Evolutionary conservation across 53 echinoderm and acorn worm genomes (phyloP).

Genomic region (Mesocentrotus franciscanus): DNA sequence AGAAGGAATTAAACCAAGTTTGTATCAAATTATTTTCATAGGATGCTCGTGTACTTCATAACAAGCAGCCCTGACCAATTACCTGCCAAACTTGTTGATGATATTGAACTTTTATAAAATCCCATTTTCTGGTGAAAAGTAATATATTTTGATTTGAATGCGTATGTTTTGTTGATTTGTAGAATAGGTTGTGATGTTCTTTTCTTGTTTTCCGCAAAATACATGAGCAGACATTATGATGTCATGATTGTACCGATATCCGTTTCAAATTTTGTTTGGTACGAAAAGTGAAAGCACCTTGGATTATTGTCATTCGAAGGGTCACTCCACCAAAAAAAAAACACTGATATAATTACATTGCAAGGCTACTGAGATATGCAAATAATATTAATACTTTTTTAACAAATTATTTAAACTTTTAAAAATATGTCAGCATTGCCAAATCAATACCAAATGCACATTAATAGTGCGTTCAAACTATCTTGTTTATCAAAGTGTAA

Average conservation of each 20-base stretch:
- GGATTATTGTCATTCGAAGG: neutral
- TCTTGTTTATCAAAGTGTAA: too few relatives aligned
- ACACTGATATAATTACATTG: neutral
- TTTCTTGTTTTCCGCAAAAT: neutral
- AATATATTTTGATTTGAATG: conserved; percentile 26
- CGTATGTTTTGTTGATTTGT: neutral
- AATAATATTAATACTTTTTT: too few relatives aligned
- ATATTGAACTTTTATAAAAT: neutral
- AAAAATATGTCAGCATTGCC: too few relatives aligned
- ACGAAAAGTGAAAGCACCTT: conserved; percentile 2
- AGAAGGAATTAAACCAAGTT: neutral
- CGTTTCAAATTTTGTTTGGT: conserved; percentile 3
- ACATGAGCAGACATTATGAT: neutral
- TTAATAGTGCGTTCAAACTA: too few relatives aligned
- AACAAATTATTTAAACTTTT: too few relatives aligned
- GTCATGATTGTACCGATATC: neutral
- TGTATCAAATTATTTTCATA: neutral
- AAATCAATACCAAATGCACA: too few relatives aligned
- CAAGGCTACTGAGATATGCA: neutral
- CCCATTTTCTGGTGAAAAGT: neutral
- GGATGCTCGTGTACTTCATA: neutral
- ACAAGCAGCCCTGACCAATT: neutral
- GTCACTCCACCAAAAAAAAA: neutral
- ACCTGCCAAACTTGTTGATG: neutral
- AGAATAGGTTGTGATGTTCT: neutral